Evolutionary conservation across 2,888 invertebrate genomes (phyloP), one percentile per base, ranked within the genome.

Genomic region (Lasioglossum villosulum): DNA sequence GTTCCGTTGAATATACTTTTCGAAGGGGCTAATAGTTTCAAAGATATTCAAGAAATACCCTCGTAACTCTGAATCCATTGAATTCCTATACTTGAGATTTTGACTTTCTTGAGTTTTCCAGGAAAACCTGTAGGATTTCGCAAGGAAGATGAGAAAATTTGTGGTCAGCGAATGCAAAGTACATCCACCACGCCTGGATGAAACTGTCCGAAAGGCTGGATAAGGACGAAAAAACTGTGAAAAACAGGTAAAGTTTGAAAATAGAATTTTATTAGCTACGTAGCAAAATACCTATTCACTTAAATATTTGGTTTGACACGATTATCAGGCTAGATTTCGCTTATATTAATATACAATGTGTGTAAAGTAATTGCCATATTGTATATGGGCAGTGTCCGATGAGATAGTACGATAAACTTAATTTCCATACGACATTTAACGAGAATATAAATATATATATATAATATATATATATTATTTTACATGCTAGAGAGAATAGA

Each of bases 241-340:
- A 78, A 75, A 78, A 75, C 73, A 73, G 66, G 74, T 90, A 79
- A 89, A 84, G 87, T 90, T 92, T 91, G 90, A 91, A 92, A 90
- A 92, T 93, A 92, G 91, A 92, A 92, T 93, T 94, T 94, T 93
- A 94, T 93, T 93, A 93, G 93, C 94, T 95, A 95, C 92, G 94
- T 94, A 95, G 94, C 94, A 94, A 94, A 94, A 94, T 94, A 94
- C 93, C 92, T 94, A 94, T 93, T 90, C 90, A 94, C 93, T 94
- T 94, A 94, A 95, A 95, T 95, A 95, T 95, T 94, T 95, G 95
- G 95, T 92, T 92, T 94, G 92, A 93, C 93, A 91, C 90, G 90
- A 92, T 93, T 94, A 94, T 92, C 90, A 92, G 91, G 93, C 93
- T 94, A 94, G 91, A 86, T 91, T 91, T 93, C 92, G 89, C 92